phyloP scores from a whole-genome alignment of 2,888 invertebrate species.

The Cepaea hortensis region DNA sequence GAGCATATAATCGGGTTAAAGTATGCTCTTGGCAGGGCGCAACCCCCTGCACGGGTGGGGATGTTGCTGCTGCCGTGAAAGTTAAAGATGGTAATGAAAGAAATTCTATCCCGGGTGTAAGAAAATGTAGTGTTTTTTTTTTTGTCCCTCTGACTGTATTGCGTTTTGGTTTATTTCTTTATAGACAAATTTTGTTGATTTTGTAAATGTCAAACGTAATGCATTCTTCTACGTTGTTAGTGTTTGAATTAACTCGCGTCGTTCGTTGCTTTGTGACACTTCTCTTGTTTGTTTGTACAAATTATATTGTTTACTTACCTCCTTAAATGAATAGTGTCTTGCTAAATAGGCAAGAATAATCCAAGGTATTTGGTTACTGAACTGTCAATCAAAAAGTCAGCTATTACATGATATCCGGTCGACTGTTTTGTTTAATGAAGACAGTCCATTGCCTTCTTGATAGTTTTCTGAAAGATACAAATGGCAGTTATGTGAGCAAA shows the following conservation, averaged over 20 bases:
- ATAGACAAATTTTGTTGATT: not conserved
- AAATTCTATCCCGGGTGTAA: not conserved
- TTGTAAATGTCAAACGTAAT: not conserved
- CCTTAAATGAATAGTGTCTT: not conserved
- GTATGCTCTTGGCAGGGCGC: slow-evolving; percentile 3
- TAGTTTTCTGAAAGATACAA: no score
- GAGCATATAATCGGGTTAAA: not conserved
- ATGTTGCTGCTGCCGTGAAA: not conserved
- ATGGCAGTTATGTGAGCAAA: no score
- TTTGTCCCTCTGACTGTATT: not conserved
- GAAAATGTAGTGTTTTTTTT: not conserved
- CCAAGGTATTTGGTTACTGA: no score
- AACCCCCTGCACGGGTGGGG: not conserved
- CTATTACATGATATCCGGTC: no score
- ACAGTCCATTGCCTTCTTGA: no score
- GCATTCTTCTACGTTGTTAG: not conserved
- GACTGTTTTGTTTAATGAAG: no score
- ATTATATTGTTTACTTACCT: slow-evolving; percentile 6
- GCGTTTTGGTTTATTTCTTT: not conserved
- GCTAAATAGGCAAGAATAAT: no score
- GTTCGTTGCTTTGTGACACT: not conserved
- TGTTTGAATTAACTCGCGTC: not conserved
- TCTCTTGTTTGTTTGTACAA: not conserved
- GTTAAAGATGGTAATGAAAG: not conserved
- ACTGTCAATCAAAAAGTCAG: no score